These are phyloP conservation scores for Wasmannia auropunctata DNA, from an alignment of 1,140 invertebrate genomes.

Conservation along the genomic window DNA sequence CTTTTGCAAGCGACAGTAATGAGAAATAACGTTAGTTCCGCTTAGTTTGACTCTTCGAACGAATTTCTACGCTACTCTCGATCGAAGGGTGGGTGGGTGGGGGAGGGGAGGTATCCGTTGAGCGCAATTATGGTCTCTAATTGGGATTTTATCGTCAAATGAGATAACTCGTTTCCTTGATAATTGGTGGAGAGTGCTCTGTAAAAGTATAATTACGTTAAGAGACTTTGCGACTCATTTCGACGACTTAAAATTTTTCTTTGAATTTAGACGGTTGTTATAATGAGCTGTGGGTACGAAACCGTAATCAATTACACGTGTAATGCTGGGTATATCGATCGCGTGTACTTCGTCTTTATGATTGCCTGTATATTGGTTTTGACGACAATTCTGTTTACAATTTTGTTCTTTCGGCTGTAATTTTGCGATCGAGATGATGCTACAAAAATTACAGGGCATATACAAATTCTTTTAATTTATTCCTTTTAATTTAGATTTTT, in stretches of 20 bases:
- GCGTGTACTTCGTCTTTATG: background rate
- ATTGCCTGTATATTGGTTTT: background rate
- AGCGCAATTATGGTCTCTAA: slow-evolving; percentile 25
- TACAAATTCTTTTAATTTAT: background rate
- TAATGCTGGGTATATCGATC: background rate
- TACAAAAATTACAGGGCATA: background rate
- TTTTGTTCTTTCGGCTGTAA: background rate
- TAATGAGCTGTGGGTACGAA: background rate
- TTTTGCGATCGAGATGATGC: background rate
- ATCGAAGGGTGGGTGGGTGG: too few relatives aligned
- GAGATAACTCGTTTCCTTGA: slow-evolving; percentile 29
- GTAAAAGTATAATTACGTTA: slow-evolving; percentile 35
- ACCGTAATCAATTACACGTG: slow-evolving; percentile 21
- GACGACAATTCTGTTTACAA: background rate
- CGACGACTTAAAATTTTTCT: slow-evolving; percentile 2
- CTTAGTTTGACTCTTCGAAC: slow-evolving; percentile 24
- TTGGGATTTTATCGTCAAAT: slow-evolving; percentile 32
- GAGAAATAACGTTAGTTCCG: slow-evolving; percentile 22
- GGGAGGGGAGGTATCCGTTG: background rate
- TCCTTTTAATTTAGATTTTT: background rate
- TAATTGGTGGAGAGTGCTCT: background rate
- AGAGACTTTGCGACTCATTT: slow-evolving; percentile 29
- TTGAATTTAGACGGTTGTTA: background rate
- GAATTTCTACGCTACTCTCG: slow-evolving; percentile 5
- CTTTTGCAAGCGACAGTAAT: slow-evolving; percentile 14